Base-by-base conservation (phyloP, 2,797 vertebrate species). In the Chelon labrosus region DNA sequence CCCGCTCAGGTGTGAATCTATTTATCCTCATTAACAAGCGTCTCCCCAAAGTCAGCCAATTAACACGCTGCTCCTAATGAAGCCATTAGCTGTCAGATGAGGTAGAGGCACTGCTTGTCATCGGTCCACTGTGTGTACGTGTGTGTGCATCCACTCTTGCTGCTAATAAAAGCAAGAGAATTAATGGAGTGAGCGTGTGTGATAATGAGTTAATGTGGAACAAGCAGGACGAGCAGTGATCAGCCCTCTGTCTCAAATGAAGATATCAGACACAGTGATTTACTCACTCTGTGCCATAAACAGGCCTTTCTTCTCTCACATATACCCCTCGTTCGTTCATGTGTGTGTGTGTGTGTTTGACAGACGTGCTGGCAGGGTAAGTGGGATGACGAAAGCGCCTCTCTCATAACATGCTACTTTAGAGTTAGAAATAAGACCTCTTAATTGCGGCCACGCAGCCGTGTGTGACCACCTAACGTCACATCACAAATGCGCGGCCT, bases 71-170 rank as follows among this genome's bases (percentile, higher is more conserved):
- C 94, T 93, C 94, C 94, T 97, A 97, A 98, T 98, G 95, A 96
- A 97, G 96, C 96, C 96, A 97, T 97, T 97, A 96, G 96, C 95
- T 97, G 96, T 97, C 97, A 97, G 95, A 97, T 95, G 97, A 97
- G 95, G 95, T 96, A 95, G 94, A 94, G 91, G 95, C 95, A 95
- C 94, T 89, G 94, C 94, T 95, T 96, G 96, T 97, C 96, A 96
- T 92, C 86, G 86, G 93, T 93, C 94, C 93, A 93, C 86, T 70
- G 79, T 85, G 84, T 79, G 70, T 65, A 54, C 31, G n/a, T 25
- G 56, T 20, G 58, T 25, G 61, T 65, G 64, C 44, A 62, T 80
- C 66, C 77, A 73, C 94, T 95, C 92, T 95, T 90, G 95, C 95
- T 94, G 91, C 94, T 97, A 96, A 97, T 96, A 97, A 96, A 97